A percentile compares a stretch with the other conserved stretches of the same genome.
Evolutionary conservation across 2,113 vertebrate genomes (phyloP).

Genomic region (Gasterosteus nipponicus): DNA sequence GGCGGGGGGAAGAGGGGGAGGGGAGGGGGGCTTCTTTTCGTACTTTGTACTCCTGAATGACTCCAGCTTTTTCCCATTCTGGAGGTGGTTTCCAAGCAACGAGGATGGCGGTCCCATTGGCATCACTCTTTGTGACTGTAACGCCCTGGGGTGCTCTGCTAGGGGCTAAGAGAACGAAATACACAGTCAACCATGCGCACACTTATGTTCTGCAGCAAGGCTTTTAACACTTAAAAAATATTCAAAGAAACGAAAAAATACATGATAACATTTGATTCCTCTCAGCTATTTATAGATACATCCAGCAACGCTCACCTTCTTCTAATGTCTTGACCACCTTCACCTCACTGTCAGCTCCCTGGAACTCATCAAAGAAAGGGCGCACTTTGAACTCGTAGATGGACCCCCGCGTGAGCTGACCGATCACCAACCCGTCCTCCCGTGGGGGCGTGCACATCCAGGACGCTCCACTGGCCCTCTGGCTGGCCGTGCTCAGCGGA

Average conservation of each 20-base stretch:
- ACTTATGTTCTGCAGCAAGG: not conserved
- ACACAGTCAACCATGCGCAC: conserved; percentile 31
- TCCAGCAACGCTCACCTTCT: conserved; percentile 82
- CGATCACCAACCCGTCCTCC: conserved; percentile 87
- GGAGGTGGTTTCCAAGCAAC: conserved; percentile 95
- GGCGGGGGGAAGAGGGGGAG: not conserved
- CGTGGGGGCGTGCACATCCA: conserved; percentile 86
- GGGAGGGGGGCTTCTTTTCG: not conserved
- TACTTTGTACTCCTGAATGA: conserved; percentile 98
- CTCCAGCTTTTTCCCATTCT: conserved; percentile 87
- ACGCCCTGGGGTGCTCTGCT: conserved; percentile 93
- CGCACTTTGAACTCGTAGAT: conserved; percentile 95
- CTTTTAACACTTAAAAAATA: conserved; percentile 1
- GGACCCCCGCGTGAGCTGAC: conserved; percentile 89
- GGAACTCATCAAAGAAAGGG: conserved; percentile 96
- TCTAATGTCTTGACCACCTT: conserved; percentile 92
- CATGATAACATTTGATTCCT: not conserved
- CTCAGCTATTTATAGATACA: not conserved
- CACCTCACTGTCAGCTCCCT: conserved; percentile 94
- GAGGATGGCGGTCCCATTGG: conserved; percentile 92
- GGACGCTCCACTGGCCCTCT: conserved; percentile 88
- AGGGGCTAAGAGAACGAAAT: conserved; percentile 82
- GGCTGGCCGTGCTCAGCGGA: conserved; percentile 79
- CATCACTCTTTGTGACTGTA: conserved; percentile 90
- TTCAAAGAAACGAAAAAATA: not conserved